Evolutionary conservation across 1,140 invertebrate genomes (phyloP).

Genomic region (Drosophila nannoptera): DNA sequence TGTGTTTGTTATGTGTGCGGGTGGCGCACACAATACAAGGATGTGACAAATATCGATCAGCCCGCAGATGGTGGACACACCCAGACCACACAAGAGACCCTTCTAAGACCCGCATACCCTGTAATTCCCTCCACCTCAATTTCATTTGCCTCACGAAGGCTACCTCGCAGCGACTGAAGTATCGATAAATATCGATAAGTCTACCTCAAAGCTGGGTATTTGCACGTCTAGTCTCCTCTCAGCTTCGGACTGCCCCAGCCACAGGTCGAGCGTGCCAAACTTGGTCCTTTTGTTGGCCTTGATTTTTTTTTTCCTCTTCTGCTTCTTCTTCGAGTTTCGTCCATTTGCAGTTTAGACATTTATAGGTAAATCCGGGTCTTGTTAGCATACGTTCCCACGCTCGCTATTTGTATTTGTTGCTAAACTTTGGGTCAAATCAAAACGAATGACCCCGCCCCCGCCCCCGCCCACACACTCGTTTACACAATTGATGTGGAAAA

Average conservation of each 20-base stretch:
- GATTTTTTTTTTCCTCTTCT: constrained; percentile 4
- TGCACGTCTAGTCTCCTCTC: background rate
- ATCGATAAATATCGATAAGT: background rate
- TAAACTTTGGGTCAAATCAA: constrained; percentile 65
- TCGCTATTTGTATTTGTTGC: constrained; percentile 34
- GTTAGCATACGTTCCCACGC: constrained; percentile 51
- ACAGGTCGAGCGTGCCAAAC: constrained; percentile 46
- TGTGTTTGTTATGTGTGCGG: constrained; percentile 28
- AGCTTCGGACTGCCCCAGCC: constrained; percentile 18
- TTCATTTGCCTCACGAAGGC: too few relatives aligned
- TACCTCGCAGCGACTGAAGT: too few relatives aligned
- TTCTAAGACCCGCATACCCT: constrained; percentile 10
- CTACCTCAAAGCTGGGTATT: background rate
- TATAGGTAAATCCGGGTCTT: constrained; percentile 68
- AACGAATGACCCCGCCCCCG: constrained; percentile 45
- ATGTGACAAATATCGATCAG: constrained; percentile 63
- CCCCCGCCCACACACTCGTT: constrained; percentile 20
- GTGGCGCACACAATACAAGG: constrained; percentile 28
- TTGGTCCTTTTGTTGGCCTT: constrained; percentile 43
- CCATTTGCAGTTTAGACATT: constrained; percentile 53
- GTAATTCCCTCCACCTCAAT: background rate
- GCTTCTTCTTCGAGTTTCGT: constrained; percentile 40
- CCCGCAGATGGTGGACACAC: constrained; percentile 23
- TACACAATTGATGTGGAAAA: constrained; percentile 48
- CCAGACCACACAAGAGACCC: constrained; percentile 23